These are phyloP conservation scores for Gonatopus flavifemur DNA, from an alignment of 1,140 invertebrate genomes.

Conservation along the genomic window DNA sequence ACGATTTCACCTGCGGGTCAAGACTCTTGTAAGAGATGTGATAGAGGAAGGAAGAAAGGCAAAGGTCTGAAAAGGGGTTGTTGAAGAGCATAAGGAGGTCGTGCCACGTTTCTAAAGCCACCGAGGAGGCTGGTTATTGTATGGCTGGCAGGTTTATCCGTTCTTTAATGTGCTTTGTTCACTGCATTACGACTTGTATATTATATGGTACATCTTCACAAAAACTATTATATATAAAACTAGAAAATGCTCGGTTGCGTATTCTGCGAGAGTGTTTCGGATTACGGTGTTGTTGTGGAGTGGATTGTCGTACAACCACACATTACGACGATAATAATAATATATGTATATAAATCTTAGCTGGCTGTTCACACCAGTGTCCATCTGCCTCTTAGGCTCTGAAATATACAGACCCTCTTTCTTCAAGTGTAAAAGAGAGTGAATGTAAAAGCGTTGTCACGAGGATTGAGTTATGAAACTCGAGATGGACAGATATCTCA, in stretches of 20 bases:
- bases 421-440: too few species aligned
- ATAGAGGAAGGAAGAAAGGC: conserved; percentile 9
- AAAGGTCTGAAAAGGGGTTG: conserved; percentile 10
- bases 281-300: too few species aligned
- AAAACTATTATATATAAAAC: conserved; percentile 14
- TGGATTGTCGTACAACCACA: too few species aligned
- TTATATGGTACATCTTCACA: background rate
- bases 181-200: conserved; percentile 24
- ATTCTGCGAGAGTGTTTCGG: background rate
- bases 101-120: conserved; percentile 20
- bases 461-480: too few species aligned
- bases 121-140: conserved; percentile 27
- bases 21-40: background rate
- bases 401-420: too few species aligned
- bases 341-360: too few species aligned
- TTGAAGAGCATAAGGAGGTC: background rate
- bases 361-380: too few species aligned
- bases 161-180: conserved; percentile 23
- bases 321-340: too few species aligned
- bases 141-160: conserved; percentile 32
- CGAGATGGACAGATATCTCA: too few species aligned
- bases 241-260: conserved; percentile 25
- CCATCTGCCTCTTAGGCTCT: too few species aligned
- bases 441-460: too few species aligned
- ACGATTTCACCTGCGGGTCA: conserved; percentile 28